phyloP scores from a whole-genome alignment of 2,888 invertebrate species.

The Lepas anatifera region DNA sequence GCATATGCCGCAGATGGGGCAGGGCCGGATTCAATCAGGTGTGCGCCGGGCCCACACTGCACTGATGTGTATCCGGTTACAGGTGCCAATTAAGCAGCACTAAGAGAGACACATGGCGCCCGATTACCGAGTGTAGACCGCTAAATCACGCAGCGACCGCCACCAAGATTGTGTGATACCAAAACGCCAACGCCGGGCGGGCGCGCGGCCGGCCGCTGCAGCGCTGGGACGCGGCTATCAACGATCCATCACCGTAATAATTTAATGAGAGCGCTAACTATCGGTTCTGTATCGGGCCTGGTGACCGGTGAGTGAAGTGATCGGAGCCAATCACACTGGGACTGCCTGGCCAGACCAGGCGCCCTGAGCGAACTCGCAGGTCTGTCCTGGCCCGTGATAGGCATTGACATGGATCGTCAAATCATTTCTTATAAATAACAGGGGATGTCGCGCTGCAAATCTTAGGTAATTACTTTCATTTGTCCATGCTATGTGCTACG shows the following conservation, averaged over 20 bases:
- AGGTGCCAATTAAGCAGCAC: background rate
- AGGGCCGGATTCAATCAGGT: background rate
- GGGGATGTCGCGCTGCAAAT: too few relatives aligned
- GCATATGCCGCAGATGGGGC: too few relatives aligned
- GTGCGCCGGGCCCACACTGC: background rate
- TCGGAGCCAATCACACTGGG: too few relatives aligned
- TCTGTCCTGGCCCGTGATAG: too few relatives aligned
- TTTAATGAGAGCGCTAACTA: slow-evolving; percentile 7
- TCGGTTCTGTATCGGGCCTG: too few relatives aligned
- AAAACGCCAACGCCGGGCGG: too few relatives aligned
- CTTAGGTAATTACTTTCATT: too few relatives aligned
- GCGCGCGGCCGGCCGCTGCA: background rate
- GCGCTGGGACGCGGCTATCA: background rate
- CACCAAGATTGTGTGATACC: background rate
- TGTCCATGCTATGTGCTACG: too few relatives aligned
- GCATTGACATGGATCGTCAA: too few relatives aligned
- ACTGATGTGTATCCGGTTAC: background rate
- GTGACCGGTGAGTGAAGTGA: background rate
- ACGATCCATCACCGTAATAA: slow-evolving; percentile 1
- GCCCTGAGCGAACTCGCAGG: too few relatives aligned
- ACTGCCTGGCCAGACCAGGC: too few relatives aligned
- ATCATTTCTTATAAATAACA: too few relatives aligned
- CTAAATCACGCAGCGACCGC: background rate
- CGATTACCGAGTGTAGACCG: background rate
- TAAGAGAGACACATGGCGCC: background rate